These are phyloP conservation scores for Apotomis capreana DNA, from an alignment of 2,888 invertebrate genomes.

Conservation along the genomic window DNA sequence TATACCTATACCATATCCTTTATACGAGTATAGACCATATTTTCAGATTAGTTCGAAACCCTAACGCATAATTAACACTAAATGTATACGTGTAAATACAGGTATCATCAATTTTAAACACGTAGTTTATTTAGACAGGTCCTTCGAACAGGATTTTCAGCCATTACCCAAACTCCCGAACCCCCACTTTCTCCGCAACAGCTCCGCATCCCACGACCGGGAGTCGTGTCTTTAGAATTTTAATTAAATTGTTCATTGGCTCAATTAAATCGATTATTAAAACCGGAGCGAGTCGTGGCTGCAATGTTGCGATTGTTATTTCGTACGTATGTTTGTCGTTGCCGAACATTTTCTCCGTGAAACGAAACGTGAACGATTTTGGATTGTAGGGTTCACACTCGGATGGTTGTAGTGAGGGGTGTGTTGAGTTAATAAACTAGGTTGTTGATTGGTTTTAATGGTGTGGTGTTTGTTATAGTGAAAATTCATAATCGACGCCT, in stretches of 20 bases:
- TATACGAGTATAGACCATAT: too few species aligned
- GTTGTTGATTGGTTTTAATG: not conserved
- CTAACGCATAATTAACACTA: too few species aligned
- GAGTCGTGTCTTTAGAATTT: constrained; percentile 74
- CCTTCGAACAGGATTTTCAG: constrained; percentile 8
- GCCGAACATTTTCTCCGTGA: constrained; percentile 31
- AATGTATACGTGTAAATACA: too few species aligned
- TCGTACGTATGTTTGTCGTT: constrained; percentile 38
- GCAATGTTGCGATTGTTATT: constrained; percentile 45
- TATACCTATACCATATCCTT: too few species aligned
- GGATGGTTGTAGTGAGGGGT: constrained; percentile 1
- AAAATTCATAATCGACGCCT: too few species aligned
- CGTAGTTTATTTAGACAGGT: too few species aligned
- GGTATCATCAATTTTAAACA: too few species aligned
- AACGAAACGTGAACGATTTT: constrained; percentile 17
- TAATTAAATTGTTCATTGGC: constrained; percentile 81
- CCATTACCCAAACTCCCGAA: constrained; percentile 45
- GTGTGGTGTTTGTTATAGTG: too few species aligned
- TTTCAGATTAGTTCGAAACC: too few species aligned
- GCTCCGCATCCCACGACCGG: constrained; percentile 60
- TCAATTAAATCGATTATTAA: constrained; percentile 78
- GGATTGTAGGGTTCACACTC: constrained; percentile 21
- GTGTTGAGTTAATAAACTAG: constrained; percentile 22
- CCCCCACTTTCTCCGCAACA: constrained; percentile 48
- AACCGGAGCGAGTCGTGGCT: constrained; percentile 48